Evolutionary conservation across 1,140 invertebrate species (phyloP), one percentile per base, ranked within the genome.

Genomic region (Drosophila ficusphila): DNA sequence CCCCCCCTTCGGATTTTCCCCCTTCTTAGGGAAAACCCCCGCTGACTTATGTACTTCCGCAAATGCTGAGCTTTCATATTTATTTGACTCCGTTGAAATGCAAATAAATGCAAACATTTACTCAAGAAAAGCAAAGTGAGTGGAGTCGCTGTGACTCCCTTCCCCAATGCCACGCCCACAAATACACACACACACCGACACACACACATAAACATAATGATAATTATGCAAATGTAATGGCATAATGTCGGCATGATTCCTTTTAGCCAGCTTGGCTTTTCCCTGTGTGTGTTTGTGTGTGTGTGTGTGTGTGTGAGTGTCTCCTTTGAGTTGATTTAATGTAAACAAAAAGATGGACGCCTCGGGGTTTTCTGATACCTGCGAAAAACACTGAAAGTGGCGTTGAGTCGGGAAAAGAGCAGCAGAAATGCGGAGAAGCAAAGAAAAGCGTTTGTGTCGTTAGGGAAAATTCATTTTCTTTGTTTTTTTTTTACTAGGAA

Each of bases 171-270:
- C 21, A 34, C 33, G 27, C 51, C 39, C 44, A 36, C 67, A 41
- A 54, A 51, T 70, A 49, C 29, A 79, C 67, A 41, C 58, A 51
- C 75, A 49, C 29, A 79, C 76, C 23, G n/a, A 39, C 34, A 23
- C 52, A 29, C 46, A 38, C 62, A 47, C 65, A 67, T n/a, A n/a
- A n/a, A n/a, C 76, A 67, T 46, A 79, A 79, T 51, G 78, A 85
- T 85, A 85, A 85, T 85, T 85, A 85, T 85, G 79, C 81, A 85
- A 85, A 85, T 85, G 72, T 76, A 69, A 86, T 76, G 76, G 81
- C 76, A 78, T 79, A 83, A 83, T 86, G 79, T 65, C 71, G 76
- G 53, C 76, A 81, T 81, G 81, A 86, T 81, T 86, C 76, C 65
- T 16, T 62, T 67, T 44, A 72, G 67, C 53, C 52, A 49, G 3